phyloP scores from a whole-genome alignment of 1,140 invertebrate genomes.

The Apis cerana region DNA sequence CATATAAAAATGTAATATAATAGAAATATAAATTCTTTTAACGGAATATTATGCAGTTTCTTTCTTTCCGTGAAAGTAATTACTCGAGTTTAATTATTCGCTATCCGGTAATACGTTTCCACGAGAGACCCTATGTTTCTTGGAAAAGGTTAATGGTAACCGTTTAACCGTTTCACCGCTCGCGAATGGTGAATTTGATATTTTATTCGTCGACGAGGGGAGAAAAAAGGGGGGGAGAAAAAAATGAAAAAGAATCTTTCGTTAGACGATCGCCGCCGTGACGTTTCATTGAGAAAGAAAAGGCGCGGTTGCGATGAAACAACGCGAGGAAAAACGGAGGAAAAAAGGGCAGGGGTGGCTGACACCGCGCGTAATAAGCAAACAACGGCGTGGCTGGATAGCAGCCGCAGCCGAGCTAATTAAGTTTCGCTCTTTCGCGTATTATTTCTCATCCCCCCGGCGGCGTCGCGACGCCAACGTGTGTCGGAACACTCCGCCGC shows the following conservation, averaged over 20 bases:
- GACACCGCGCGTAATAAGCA: constrained; percentile 52
- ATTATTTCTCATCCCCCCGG: constrained; percentile 38
- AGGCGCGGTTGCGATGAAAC: no score
- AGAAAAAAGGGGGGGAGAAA: no score
- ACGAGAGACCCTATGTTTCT: no score
- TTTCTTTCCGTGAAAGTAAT: background rate
- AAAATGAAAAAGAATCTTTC: no score
- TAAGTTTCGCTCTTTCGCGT: constrained; percentile 61
- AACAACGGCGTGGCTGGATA: constrained; percentile 52
- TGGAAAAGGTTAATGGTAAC: no score
- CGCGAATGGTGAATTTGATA: no score
- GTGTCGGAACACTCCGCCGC: constrained; percentile 6
- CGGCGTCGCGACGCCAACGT: constrained; percentile 19
- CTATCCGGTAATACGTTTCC: no score
- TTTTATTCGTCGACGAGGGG: no score
- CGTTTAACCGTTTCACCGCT: no score
- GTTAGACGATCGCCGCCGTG: no score
- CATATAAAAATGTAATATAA: background rate
- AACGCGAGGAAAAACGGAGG: background rate
- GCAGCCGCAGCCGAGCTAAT: constrained; percentile 43
- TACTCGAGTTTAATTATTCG: no score
- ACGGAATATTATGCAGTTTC: background rate
- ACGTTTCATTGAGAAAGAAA: no score
- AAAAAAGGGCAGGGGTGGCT: background rate
- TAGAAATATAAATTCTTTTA: background rate